Conservation (phyloP, 2,888 invertebrate genomes). For the Carabus problematicus region DNA sequence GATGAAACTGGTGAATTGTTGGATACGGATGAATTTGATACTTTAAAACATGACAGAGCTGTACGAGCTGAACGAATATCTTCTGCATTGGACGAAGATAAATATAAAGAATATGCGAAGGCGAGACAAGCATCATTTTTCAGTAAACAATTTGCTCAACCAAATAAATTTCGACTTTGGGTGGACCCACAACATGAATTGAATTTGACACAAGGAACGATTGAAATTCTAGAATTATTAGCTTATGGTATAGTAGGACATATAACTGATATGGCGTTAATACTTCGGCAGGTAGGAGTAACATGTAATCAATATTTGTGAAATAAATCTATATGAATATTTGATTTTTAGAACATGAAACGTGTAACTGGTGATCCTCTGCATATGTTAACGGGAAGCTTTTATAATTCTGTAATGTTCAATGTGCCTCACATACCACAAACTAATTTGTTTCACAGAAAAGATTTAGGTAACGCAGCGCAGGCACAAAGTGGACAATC, state of each 20-base stretch:
- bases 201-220: slow-evolving; percentile 68
- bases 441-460: not conserved
- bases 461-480: not conserved
- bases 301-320: not conserved
- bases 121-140: slow-evolving; percentile 79
- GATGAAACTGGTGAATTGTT: slow-evolving; percentile 66
- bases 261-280: slow-evolving; percentile 82
- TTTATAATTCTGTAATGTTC: slow-evolving; percentile 69
- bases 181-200: slow-evolving; percentile 69
- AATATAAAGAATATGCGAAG: slow-evolving; percentile 80
- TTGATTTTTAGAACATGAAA: slow-evolving; percentile 60
- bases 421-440: slow-evolving; percentile 61
- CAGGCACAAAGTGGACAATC: slow-evolving; percentile 66
- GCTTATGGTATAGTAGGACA: slow-evolving; percentile 92
- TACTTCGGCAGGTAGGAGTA: slow-evolving; percentile 71
- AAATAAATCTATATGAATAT: not conserved
- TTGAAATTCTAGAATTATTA: slow-evolving; percentile 82
- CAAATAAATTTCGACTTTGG: slow-evolving; percentile 67
- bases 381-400: slow-evolving; percentile 70
- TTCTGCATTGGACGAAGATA: slow-evolving; percentile 63
- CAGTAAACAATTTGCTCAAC: slow-evolving; percentile 50
- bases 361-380: slow-evolving; percentile 74
- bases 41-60: slow-evolving; percentile 66
- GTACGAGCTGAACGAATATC: slow-evolving; percentile 70
- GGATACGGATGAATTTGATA: slow-evolving; percentile 63